These are phyloP conservation scores for Anomalospiza imberbis DNA, from an alignment of 2,797 vertebrate species.

Conservation along the genomic window DNA sequence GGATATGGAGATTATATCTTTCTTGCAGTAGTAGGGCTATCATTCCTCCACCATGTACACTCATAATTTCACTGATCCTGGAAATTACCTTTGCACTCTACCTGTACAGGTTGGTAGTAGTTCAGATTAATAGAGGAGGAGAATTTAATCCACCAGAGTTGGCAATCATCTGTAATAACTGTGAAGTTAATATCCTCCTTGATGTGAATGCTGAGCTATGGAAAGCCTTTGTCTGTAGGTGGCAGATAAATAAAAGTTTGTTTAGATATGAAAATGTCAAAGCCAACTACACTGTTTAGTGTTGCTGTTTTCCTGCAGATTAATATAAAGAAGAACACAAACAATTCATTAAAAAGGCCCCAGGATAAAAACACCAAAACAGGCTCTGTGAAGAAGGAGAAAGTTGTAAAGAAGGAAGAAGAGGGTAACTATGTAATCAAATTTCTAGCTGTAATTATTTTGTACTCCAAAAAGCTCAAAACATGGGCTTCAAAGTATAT, in stretches of 20 bases:
- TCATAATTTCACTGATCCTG: neutral
- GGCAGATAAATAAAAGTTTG: neutral
- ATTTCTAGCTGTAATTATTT: conserved; percentile 17
- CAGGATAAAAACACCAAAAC: conserved; percentile 82
- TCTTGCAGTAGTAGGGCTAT: neutral
- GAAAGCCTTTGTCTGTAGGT: neutral
- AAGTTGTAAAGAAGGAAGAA: conserved; percentile 79
- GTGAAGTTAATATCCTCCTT: neutral
- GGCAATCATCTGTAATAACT: neutral
- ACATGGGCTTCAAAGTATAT: neutral
- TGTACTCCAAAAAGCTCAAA: neutral
- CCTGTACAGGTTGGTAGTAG: neutral
- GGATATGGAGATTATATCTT: neutral
- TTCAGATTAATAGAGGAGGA: neutral
- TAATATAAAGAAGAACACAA: conserved; percentile 80
- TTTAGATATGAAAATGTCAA: neutral
- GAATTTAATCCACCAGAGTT: neutral
- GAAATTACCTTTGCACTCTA: neutral
- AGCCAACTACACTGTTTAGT: neutral
- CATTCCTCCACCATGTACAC: neutral
- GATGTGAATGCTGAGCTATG: neutral
- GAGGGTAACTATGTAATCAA: conserved; percentile 75
- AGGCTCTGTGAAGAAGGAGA: conserved; percentile 89
- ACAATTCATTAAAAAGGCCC: conserved; percentile 85
- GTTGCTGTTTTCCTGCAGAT: conserved; percentile 71